Evolutionary conservation across 37 sponge, comb jelly and placozoan genomes (phyloP).

Genomic region (Bolinopsis microptera): DNA sequence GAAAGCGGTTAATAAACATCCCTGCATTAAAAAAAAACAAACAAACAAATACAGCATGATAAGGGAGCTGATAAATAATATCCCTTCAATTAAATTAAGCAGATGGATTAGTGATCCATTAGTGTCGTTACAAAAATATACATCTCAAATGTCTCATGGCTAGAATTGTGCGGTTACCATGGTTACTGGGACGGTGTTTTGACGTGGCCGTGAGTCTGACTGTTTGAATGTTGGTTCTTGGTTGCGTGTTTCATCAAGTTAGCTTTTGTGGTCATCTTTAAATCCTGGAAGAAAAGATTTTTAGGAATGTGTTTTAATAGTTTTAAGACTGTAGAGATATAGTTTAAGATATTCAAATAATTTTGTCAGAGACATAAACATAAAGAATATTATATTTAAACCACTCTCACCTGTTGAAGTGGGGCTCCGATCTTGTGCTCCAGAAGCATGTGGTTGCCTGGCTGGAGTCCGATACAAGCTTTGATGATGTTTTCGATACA

Average conservation of each 20-base stretch:
- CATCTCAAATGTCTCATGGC: background rate
- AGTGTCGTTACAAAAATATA: background rate
- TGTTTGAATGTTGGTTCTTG: background rate
- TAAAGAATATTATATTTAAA: too few species aligned
- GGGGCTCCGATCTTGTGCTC: slow-evolving; percentile 74
- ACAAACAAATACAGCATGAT: background rate
- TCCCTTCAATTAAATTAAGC: background rate
- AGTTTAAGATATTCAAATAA: too few species aligned
- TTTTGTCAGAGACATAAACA: too few species aligned
- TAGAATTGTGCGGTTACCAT: background rate
- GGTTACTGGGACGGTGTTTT: background rate
- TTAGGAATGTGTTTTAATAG: too few species aligned
- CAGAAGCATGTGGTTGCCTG: slow-evolving; percentile 78
- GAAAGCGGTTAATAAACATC: background rate
- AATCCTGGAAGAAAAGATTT: too few species aligned
- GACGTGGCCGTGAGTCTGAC: background rate
- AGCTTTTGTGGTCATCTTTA: background rate
- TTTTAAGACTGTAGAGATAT: too few species aligned
- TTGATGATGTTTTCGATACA: slow-evolving; percentile 86
- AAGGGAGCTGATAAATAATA: background rate
- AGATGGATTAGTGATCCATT: background rate
- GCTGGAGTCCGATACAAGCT: slow-evolving; percentile 79
- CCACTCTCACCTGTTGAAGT: background rate
- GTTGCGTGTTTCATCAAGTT: background rate
- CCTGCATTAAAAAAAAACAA: background rate